Base-by-base conservation (phyloP, 2,888 invertebrate genomes). In the Tuberolachnus salignus region DNA sequence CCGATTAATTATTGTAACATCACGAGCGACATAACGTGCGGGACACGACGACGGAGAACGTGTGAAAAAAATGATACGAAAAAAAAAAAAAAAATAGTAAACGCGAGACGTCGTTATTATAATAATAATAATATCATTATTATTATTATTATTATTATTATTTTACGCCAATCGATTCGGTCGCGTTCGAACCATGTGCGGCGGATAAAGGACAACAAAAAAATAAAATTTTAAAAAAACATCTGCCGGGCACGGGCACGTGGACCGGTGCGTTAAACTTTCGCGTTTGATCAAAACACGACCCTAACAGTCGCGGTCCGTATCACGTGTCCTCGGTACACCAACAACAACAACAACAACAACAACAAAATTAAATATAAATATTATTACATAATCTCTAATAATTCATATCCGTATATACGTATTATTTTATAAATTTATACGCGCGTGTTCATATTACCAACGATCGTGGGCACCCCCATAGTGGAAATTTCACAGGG, bases 241-340 rank as follows among this genome's bases (percentile, higher is more conserved):
- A 34, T 21, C 26, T 21, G 21, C 26, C 21, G 51, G 63, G 51
- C n/a, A 34, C 21, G 51, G 72, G 42, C 73, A 53, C 63, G 63
- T 63, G 73, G 73, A 51, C 23, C 34, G 34, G 63, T 51, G n/a
- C 51, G 14, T 19, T 8, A 16, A 42, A 63, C 73, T 63, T 53
- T 73, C 63, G 42, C 73, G 42, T 23, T 53, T 73, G 63, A 63
- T 73, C 53, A 10, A 73, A 73, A 73, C n/a, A n/a, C 46, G 19
- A 57, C 6, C 34, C n/a, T n/a, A n/a, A n/a, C n/a, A n/a, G 49
- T 63, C 21, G 51, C 51, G 46, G 46, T 13, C 10, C 46, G 46
- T 46, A 13, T 46, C 13, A 10, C 46, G 11, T 10, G 46, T 46
- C 46, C 10, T 8, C 46, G 46, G 3, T 4, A 34, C 34, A 34